These are phyloP conservation scores for Phaonia tiefii DNA, from an alignment of 2,888 invertebrate species.

Conservation along the genomic window DNA sequence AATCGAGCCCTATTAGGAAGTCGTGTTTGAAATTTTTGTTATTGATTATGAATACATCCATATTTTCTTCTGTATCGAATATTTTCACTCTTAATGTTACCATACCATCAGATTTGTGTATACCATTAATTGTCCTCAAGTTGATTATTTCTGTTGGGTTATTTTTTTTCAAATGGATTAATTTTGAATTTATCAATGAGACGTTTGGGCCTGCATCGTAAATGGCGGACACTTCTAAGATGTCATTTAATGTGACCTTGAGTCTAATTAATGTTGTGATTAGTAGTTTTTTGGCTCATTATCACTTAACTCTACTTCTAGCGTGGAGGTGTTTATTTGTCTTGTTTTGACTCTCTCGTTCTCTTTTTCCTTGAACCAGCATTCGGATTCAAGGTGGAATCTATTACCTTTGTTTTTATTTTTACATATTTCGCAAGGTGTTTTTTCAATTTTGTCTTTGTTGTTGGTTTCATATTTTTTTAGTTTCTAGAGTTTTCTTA, in stretches of 20 bases:
- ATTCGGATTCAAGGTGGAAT: constrained; percentile 50
- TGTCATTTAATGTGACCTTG: constrained; percentile 50
- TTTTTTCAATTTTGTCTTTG: constrained; percentile 45
- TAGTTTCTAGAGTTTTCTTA: constrained; percentile 29
- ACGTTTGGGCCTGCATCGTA: constrained; percentile 60
- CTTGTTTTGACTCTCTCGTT: constrained; percentile 17
- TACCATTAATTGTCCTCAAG: constrained; percentile 64
- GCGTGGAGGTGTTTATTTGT: constrained; percentile 37
- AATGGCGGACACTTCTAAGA: constrained; percentile 46
- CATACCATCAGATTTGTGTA: constrained; percentile 59
- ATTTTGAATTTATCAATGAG: constrained; percentile 54
- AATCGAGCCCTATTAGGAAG: constrained; percentile 58
- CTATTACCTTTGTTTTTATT: constrained; percentile 56
- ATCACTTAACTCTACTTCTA: constrained; percentile 40
- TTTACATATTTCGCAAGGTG: constrained; percentile 62
- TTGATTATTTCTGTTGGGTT: constrained; percentile 22
- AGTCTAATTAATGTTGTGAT: constrained; percentile 61
- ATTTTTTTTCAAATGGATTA: constrained; percentile 47
- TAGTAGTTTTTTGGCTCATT: constrained; percentile 59
- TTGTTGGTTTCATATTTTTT: constrained; percentile 37
- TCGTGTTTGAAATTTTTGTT: no score
- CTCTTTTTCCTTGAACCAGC: constrained; percentile 49
- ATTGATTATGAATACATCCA: constrained; percentile 60
- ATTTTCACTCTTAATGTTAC: constrained; percentile 58
- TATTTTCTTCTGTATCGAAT: constrained; percentile 55